Percentiles rank a stretch among this genome's conserved stretches.
These are phyloP conservation scores for Platorchestia sp. DNA, from an alignment of 1,140 invertebrate genomes.

Conservation along the genomic window DNA sequence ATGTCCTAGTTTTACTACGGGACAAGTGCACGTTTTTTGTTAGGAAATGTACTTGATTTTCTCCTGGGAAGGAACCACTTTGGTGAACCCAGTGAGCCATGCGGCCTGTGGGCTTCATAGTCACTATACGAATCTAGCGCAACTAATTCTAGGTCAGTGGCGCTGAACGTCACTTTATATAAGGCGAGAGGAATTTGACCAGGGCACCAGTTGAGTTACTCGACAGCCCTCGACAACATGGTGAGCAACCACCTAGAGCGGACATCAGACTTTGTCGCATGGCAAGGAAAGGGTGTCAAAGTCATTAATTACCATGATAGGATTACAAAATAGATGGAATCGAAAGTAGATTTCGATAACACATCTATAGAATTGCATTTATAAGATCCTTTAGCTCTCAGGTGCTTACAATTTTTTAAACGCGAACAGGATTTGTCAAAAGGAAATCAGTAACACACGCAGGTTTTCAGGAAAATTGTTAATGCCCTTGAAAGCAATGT, in stretches of 20 bases:
- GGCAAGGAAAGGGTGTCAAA: neutral
- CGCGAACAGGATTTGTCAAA: neutral
- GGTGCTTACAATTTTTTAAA: neutral
- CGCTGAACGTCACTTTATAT: neutral
- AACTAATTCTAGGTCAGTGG: neutral
- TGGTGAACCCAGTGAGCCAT: neutral
- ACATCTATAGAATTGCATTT: neutral
- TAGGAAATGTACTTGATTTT: neutral
- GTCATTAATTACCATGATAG: neutral
- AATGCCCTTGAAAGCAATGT: neutral
- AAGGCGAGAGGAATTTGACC: neutral
- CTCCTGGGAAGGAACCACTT: neutral
- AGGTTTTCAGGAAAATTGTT: neutral
- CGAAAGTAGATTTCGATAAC: neutral
- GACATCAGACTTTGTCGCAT: neutral
- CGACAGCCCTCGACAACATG: neutral
- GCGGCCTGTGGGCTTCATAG: neutral
- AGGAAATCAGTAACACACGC: neutral
- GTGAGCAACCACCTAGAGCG: neutral
- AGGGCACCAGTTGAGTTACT: neutral
- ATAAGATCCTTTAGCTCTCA: no score
- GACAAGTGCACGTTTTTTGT: neutral
- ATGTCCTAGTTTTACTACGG: neutral
- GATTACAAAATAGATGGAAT: neutral
- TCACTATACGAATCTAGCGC: neutral